Percentiles rank a stretch among this genome's conserved stretches.
phyloP scores from a whole-genome alignment of 2,797 vertebrate species.

The Acanthurus tractus region DNA sequence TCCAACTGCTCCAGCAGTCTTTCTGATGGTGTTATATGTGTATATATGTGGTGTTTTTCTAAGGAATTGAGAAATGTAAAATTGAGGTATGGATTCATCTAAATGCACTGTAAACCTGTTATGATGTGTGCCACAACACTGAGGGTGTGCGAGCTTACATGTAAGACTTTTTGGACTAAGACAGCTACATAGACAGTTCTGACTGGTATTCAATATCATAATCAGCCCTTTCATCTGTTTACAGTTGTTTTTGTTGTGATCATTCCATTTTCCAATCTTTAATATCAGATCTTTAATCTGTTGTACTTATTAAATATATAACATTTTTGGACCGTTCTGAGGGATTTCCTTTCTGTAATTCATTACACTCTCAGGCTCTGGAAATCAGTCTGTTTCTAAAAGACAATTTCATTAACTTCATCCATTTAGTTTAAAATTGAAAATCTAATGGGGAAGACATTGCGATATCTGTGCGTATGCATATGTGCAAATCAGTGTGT shows the following conservation, averaged over 20 bases:
- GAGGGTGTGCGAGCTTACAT: not conserved
- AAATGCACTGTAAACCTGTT: not conserved
- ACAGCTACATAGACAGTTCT: not conserved
- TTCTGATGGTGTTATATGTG: conserved; percentile 21
- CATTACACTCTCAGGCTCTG: conserved; percentile 33
- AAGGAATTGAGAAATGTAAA: not conserved
- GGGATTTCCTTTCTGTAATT: conserved; percentile 44
- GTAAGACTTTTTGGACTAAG: not conserved
- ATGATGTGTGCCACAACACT: not conserved
- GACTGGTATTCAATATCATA: not conserved
- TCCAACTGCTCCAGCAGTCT: conserved; percentile 55
- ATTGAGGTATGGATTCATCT: not conserved
- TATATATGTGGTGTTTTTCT: conserved; percentile 20
- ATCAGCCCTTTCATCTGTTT: conserved; percentile 17
- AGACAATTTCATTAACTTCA: conserved; percentile 70
- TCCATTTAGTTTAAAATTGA: conserved; percentile 68
- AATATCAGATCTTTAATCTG: conserved; percentile 49
- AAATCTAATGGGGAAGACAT: conserved; percentile 64
- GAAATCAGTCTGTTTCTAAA: conserved; percentile 42
- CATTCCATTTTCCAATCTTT: conserved; percentile 43
- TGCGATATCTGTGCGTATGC: conserved; percentile 21
- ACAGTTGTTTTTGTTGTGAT: conserved; percentile 23
- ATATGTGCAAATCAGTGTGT: not conserved
- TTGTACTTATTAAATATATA: conserved; percentile 55
- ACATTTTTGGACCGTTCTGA: conserved; percentile 42